These are phyloP conservation scores for Sinocyclocheilus grahami DNA, from an alignment of 2,113 vertebrate species.

Conservation along the genomic window DNA sequence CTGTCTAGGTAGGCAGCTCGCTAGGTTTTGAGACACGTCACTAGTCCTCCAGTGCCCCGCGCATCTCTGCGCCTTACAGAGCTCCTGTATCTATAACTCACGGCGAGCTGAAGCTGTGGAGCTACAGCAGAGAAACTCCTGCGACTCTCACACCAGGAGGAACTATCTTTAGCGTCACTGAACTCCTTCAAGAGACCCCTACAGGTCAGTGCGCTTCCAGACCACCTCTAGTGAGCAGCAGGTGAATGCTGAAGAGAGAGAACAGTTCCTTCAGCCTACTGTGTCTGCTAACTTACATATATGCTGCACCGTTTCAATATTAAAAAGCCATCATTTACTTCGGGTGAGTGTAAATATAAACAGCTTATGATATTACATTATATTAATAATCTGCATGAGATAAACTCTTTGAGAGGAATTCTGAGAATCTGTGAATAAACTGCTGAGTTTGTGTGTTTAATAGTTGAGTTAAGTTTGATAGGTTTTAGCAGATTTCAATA, in stretches of 20 bases:
- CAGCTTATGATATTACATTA: background rate
- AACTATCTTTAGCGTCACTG: background rate
- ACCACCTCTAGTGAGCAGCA: slow-evolving; percentile 21
- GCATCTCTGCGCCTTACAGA: background rate
- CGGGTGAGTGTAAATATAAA: slow-evolving; percentile 1
- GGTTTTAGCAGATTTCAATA: background rate
- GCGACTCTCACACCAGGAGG: background rate
- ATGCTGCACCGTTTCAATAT: slow-evolving; percentile 5
- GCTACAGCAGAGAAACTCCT: background rate
- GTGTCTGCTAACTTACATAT: no score
- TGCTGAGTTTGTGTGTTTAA: background rate
- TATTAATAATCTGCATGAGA: background rate
- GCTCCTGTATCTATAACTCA: background rate
- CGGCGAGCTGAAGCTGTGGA: background rate
- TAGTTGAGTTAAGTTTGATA: background rate
- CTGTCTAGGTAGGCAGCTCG: background rate
- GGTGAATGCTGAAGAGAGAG: background rate
- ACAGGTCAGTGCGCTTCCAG: slow-evolving; percentile 19
- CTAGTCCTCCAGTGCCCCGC: background rate
- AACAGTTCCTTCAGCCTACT: background rate
- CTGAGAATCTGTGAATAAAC: background rate
- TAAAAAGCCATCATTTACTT: background rate
- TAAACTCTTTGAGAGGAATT: no score
- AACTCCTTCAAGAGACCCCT: background rate
- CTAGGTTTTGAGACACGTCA: background rate